Conservation (phyloP, 2,113 vertebrate species). For the Triplophysa dalaica region DNA sequence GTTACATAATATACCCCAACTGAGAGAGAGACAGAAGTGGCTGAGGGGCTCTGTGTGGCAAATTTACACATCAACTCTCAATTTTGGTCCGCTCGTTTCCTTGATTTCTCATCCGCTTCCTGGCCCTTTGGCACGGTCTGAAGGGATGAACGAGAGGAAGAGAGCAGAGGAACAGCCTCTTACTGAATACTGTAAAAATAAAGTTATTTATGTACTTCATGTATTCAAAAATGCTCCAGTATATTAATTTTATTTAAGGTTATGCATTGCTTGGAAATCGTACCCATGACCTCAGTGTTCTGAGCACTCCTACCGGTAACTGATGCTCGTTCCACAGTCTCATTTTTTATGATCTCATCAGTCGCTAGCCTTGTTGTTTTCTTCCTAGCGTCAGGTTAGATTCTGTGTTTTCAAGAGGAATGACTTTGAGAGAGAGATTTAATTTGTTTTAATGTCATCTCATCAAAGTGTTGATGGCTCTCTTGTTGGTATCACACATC, state of each 20-base stretch:
- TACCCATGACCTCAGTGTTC: too few species aligned
- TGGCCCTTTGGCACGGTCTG: background rate
- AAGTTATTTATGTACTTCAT: too few species aligned
- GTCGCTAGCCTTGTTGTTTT: background rate
- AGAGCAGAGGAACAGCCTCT: background rate
- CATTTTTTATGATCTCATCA: background rate
- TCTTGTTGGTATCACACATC: background rate
- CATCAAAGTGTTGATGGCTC: conserved; percentile 16
- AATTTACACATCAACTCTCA: conserved; percentile 32
- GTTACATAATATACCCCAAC: conserved; percentile 34
- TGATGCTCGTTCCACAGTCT: background rate
- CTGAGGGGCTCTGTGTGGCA: background rate
- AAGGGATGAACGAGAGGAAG: conserved; percentile 1
- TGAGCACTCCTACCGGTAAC: background rate
- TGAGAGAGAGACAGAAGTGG: background rate
- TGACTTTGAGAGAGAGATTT: background rate
- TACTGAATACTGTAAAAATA: background rate
- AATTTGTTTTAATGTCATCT: background rate
- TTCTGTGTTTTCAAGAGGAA: background rate
- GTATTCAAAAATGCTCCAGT: too few species aligned
- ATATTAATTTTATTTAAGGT: too few species aligned
- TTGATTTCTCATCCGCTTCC: conserved; percentile 18
- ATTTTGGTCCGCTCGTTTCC: background rate
- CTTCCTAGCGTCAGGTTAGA: background rate
- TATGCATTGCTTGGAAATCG: too few species aligned